These are phyloP conservation scores for Plestiodon gilberti DNA, from an alignment of 2,113 vertebrate genomes.

Conservation along the genomic window DNA sequence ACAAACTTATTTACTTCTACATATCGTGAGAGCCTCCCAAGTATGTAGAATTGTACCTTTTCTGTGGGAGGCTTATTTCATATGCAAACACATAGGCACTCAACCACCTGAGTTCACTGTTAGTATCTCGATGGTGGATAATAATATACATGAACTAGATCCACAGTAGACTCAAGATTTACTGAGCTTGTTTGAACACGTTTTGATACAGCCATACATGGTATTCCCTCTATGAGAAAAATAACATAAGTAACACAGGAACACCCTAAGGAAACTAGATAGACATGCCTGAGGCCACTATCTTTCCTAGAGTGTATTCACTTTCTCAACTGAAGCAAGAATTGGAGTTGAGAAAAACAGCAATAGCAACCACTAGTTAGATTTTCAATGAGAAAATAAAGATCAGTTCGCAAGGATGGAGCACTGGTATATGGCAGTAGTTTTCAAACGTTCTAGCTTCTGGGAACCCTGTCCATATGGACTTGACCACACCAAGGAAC, in stretches of 20 bases:
- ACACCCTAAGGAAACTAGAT: background rate
- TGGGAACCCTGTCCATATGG: background rate
- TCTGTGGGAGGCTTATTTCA: no score
- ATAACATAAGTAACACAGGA: background rate
- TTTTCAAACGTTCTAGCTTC: background rate
- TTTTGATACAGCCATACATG: background rate
- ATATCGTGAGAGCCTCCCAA: no score
- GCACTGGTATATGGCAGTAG: background rate
- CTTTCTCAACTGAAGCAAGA: background rate
- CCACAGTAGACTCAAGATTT: background rate
- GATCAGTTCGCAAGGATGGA: background rate
- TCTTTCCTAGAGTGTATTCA: background rate
- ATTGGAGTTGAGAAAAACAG: background rate
- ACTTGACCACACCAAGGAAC: background rate
- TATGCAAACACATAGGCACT: no score
- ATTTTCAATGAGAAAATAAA: background rate
- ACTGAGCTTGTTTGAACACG: background rate
- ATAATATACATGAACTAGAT: background rate
- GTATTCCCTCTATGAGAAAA: background rate
- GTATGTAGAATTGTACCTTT: no score
- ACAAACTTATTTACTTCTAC: no score
- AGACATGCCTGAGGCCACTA: background rate
- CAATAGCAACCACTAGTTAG: background rate
- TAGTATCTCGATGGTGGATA: background rate
- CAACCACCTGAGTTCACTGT: no score